phyloP scores from a whole-genome alignment of 2,888 invertebrate species.

The Conus canariensis region DNA sequence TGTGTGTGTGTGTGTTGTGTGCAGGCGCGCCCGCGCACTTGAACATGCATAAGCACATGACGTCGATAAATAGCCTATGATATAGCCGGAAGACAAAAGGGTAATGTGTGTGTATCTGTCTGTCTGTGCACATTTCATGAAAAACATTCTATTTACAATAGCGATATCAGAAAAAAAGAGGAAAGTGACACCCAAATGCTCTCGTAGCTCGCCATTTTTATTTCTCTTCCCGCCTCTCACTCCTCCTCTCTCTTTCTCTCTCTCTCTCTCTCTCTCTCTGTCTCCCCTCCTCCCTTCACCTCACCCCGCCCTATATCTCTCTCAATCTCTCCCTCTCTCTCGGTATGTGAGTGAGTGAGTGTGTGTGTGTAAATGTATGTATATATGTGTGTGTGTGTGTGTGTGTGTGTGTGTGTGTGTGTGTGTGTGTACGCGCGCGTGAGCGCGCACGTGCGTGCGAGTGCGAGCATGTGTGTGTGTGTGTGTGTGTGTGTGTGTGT shows the following conservation, averaged over 20 bases:
- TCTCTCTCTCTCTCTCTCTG: neutral
- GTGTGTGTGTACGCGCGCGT: neutral
- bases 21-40: too few relatives aligned
- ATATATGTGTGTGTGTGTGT: slow-evolving; percentile 9
- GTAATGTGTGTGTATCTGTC: too few relatives aligned
- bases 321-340: neutral
- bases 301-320: too few relatives aligned
- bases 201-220: neutral
- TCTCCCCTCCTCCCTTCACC: too few relatives aligned
- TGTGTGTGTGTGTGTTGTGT: too few relatives aligned
- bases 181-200: too few relatives aligned
- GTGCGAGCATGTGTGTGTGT: neutral
- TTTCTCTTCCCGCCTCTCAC: neutral
- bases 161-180: too few relatives aligned
- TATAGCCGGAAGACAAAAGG: too few relatives aligned
- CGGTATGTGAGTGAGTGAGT: neutral
- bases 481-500: neutral
- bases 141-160: too few relatives aligned
- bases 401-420: slow-evolving; percentile 13
- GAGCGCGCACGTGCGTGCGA: neutral
- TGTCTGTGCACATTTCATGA: too few relatives aligned
- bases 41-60: too few relatives aligned
- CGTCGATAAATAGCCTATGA: too few relatives aligned
- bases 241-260: neutral
- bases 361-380: neutral